phyloP scores from a whole-genome alignment of 2,888 invertebrate genomes.

The Lissonota sp. region DNA sequence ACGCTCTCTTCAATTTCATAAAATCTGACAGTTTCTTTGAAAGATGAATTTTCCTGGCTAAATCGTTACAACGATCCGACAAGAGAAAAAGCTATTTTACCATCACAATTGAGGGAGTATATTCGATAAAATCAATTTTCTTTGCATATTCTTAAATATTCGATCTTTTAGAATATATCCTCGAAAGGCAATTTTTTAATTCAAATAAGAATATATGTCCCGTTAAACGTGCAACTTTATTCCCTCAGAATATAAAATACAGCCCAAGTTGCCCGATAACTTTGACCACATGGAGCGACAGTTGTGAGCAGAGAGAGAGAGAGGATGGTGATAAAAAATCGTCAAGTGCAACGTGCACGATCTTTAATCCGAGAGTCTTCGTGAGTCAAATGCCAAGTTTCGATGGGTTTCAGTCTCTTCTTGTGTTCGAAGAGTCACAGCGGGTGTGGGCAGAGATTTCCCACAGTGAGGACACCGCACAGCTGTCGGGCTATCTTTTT shows the following conservation, averaged over 20 bases:
- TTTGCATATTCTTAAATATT: no score
- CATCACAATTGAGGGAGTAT: no score
- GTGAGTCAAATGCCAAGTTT: slow-evolving; percentile 40
- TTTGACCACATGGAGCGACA: not conserved
- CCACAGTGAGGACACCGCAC: slow-evolving; percentile 73
- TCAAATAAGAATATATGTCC: no score
- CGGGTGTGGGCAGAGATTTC: slow-evolving; percentile 80
- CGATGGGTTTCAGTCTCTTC: slow-evolving; percentile 30
- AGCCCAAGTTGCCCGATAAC: not conserved
- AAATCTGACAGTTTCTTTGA: no score
- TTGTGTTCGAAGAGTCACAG: slow-evolving; percentile 60
- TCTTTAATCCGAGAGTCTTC: not conserved
- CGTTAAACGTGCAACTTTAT: not conserved
- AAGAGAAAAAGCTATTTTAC: no score
- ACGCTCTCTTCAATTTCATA: not conserved
- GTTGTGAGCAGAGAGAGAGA: not conserved
- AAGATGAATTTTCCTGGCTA: no score
- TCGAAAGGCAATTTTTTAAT: no score
- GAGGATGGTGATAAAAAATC: slow-evolving; percentile 3
- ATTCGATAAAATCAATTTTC: no score
- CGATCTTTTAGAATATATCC: no score
- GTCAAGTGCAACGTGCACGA: slow-evolving; percentile 22
- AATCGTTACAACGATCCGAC: no score
- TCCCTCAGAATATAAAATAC: slow-evolving; percentile 1
- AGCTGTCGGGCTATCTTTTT: slow-evolving; percentile 79